A percentile compares a stretch with the other conserved stretches of the same genome.
These are phyloP conservation scores for Paracanthobrama guichenoti DNA, from an alignment of 2,113 vertebrate species.

Conservation along the genomic window DNA sequence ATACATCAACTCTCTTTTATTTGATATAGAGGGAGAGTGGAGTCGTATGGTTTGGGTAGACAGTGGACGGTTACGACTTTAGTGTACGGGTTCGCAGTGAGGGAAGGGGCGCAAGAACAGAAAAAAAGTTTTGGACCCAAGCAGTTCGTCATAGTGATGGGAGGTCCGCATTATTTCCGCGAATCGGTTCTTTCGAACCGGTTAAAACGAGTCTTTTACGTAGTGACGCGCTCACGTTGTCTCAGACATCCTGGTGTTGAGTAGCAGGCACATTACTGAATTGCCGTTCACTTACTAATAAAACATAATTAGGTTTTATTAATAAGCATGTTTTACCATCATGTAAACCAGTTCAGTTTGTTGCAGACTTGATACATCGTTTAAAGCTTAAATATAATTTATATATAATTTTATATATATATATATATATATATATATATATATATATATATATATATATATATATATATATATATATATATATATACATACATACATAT, in stretches of 20 bases:
- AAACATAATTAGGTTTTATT: not conserved
- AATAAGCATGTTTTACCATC: not conserved
- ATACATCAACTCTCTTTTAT: not conserved
- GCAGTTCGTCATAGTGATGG: constrained; percentile 11
- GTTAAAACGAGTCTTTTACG: not conserved
- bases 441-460: too few species aligned
- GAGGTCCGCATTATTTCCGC: not conserved
- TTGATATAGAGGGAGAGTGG: not conserved
- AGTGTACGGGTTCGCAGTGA: constrained; percentile 5
- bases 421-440: too few species aligned
- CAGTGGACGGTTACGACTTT: not conserved
- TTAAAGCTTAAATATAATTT: not conserved
- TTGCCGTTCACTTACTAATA: too few species aligned
- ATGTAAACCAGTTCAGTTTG: not conserved
- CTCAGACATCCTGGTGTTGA: not conserved
- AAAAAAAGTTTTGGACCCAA: constrained; percentile 29
- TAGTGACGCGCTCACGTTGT: not conserved
- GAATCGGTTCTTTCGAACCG: constrained; percentile 6
- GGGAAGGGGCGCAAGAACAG: constrained; percentile 31
- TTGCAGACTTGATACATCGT: not conserved
- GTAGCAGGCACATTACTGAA: not conserved
- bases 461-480: too few species aligned
- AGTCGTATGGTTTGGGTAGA: not conserved
- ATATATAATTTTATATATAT: too few species aligned
- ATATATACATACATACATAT: too few species aligned